Evolutionary conservation across 2,113 vertebrate species (phyloP).

Genomic region (Hemiscyllium ocellatum): DNA sequence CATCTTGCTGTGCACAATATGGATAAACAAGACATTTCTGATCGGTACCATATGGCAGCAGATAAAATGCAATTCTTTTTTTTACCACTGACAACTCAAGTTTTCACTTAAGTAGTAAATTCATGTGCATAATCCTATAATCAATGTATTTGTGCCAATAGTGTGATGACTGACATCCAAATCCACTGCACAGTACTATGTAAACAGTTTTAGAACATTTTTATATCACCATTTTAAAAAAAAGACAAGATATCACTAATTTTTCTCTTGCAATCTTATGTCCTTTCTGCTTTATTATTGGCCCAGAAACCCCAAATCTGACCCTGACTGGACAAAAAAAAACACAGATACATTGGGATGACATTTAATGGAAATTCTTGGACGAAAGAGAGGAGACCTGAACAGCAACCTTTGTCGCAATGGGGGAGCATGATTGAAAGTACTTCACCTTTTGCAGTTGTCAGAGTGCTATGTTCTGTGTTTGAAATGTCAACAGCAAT

Average conservation of each 20-base stretch:
- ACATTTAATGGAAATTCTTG: too few relatives aligned
- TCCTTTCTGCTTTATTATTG: background rate
- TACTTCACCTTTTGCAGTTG: too few relatives aligned
- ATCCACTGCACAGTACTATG: background rate
- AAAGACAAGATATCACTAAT: background rate
- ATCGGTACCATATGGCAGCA: background rate
- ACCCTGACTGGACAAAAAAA: too few relatives aligned
- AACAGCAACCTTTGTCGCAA: too few relatives aligned
- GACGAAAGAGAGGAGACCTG: too few relatives aligned
- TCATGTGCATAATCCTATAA: background rate
- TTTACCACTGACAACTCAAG: background rate
- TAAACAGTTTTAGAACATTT: background rate
- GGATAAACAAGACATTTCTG: background rate
- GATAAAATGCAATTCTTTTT: background rate
- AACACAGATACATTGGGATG: too few relatives aligned
- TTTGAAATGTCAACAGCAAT: too few relatives aligned
- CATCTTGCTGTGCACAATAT: background rate
- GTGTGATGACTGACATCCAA: background rate
- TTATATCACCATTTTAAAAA: background rate
- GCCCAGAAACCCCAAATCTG: too few relatives aligned
- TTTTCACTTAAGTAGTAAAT: background rate
- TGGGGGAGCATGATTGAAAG: too few relatives aligned
- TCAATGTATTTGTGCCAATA: background rate
- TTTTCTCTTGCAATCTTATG: background rate
- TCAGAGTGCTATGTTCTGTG: too few relatives aligned